These are phyloP conservation scores for Scarus forsteni DNA, from an alignment of 2,797 vertebrate species.

Conservation along the genomic window DNA sequence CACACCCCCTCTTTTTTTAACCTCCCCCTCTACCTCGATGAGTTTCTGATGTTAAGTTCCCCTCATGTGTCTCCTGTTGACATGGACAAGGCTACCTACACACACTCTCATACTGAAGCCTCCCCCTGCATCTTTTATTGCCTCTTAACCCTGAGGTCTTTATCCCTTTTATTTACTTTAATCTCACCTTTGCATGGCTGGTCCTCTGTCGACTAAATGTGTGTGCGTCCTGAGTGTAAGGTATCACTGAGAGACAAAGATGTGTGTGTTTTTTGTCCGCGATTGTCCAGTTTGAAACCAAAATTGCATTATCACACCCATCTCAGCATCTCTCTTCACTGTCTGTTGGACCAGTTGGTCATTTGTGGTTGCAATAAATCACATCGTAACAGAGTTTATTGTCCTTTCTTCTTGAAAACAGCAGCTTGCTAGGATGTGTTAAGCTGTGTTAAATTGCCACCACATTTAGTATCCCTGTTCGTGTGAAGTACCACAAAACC, in stretches of 20 bases:
- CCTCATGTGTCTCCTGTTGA: constrained; percentile 72
- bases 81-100: constrained; percentile 63
- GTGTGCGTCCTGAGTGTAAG: constrained; percentile 23
- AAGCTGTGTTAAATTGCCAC: too few species aligned
- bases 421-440: neutral
- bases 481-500: neutral
- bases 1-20: constrained; percentile 29
- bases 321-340: constrained; percentile 40
- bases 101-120: constrained; percentile 45
- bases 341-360: constrained; percentile 35
- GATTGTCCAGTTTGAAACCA: constrained; percentile 1
- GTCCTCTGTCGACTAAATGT: constrained; percentile 5
- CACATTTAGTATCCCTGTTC: neutral
- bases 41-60: constrained; percentile 47
- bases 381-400: neutral
- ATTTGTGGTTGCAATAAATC: constrained; percentile 31
- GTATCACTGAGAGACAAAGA: constrained; percentile 9
- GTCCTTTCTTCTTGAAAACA: constrained; percentile 12
- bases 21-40: constrained; percentile 51
- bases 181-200: constrained; percentile 63
- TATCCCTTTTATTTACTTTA: constrained; percentile 74
- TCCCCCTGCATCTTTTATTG: constrained; percentile 81
- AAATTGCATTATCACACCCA: constrained; percentile 24
- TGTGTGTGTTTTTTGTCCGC: constrained; percentile 26
- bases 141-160: constrained; percentile 79